Evolutionary conservation across 2,797 vertebrate genomes (phyloP).

Genomic region (Urosaurus nigricauda): DNA sequence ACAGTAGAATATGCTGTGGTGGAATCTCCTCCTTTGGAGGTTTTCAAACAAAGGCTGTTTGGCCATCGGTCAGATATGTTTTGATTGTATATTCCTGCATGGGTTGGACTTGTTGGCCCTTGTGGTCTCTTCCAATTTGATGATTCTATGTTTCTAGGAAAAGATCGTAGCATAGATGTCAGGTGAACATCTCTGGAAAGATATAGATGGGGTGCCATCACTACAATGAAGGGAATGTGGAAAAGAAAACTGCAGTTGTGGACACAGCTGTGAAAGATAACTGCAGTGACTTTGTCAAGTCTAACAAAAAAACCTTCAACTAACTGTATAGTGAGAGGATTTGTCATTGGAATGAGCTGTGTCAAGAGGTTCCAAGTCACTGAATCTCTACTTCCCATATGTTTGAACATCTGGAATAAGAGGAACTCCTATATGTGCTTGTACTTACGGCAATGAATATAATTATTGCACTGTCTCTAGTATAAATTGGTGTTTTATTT

Average conservation of each 20-base stretch:
- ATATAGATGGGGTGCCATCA: too few relatives aligned
- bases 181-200: too few relatives aligned
- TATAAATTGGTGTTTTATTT: slow-evolving; percentile 43
- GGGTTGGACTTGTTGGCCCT: too few relatives aligned
- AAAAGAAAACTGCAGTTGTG: slow-evolving; percentile 41
- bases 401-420: slow-evolving; percentile 70
- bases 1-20: too few relatives aligned
- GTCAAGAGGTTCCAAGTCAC: slow-evolving; percentile 62
- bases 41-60: too few relatives aligned
- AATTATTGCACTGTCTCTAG: slow-evolving; percentile 45
- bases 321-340: slow-evolving; percentile 53
- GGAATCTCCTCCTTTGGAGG: too few relatives aligned
- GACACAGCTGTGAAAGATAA: slow-evolving; percentile 54
- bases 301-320: slow-evolving; percentile 54
- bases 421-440: slow-evolving; percentile 32
- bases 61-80: too few relatives aligned
- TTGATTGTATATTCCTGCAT: too few relatives aligned
- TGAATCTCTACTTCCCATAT: slow-evolving; percentile 68
- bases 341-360: slow-evolving; percentile 66
- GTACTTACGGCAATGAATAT: slow-evolving; percentile 48
- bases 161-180: too few relatives aligned
- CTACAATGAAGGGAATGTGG: slow-evolving; percentile 15
- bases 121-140: too few relatives aligned
- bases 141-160: too few relatives aligned
- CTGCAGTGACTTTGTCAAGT: slow-evolving; percentile 48